Conservation (phyloP, 2,888 invertebrate genomes). For the Sialis lutaria region DNA sequence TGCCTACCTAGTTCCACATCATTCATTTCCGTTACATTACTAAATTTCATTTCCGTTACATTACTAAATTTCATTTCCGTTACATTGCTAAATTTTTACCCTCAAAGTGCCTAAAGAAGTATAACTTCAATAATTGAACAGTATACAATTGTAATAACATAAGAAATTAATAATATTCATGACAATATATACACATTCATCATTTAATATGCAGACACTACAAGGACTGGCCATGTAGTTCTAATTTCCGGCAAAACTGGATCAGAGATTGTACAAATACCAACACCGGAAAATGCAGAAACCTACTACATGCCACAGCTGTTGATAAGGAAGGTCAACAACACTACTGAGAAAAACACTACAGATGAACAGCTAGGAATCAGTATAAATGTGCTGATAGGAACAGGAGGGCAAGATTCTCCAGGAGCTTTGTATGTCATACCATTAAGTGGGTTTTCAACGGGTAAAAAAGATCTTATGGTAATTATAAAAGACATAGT, state of each 20-base stretch:
- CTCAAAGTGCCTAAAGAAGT: no score
- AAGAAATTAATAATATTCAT: neutral
- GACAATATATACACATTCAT: neutral
- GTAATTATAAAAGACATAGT: neutral
- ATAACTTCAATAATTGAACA: no score
- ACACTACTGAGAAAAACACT: slow-evolving; percentile 16
- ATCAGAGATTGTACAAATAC: slow-evolving; percentile 36
- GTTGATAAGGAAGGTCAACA: slow-evolving; percentile 40
- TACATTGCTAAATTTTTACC: no score
- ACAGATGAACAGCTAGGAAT: slow-evolving; percentile 3
- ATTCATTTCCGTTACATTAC: neutral
- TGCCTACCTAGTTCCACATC: no score
- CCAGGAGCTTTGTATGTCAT: slow-evolving; percentile 52
- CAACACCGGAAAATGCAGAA: slow-evolving; percentile 46
- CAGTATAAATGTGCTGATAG: slow-evolving; percentile 33
- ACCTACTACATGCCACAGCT: slow-evolving; percentile 58
- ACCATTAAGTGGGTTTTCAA: slow-evolving; percentile 33
- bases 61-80: no score
- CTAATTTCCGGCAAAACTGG: slow-evolving; percentile 55
- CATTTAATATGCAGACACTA: slow-evolving; percentile 13
- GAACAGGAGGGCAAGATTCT: slow-evolving; percentile 56
- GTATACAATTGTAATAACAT: neutral
- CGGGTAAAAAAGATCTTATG: slow-evolving; percentile 24
- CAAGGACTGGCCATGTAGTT: slow-evolving; percentile 42
- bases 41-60: no score